A percentile compares a stretch with the other conserved stretches of the same genome.
These are phyloP conservation scores for Sciurus carolinensis DNA, from an alignment of 2,797 vertebrate species.

Conservation along the genomic window DNA sequence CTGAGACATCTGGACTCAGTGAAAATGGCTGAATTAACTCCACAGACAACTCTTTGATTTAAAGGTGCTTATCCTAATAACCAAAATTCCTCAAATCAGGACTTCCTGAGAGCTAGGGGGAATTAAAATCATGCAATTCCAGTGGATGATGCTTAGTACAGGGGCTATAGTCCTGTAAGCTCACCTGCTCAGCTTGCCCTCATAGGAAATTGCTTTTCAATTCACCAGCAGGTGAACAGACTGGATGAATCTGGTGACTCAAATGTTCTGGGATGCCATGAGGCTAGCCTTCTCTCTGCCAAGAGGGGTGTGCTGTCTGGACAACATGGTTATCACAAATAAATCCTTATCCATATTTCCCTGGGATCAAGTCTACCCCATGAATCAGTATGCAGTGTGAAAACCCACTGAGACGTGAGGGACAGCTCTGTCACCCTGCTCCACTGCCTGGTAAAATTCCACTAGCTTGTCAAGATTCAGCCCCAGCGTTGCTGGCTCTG, in stretches of 20 bases:
- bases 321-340: background rate
- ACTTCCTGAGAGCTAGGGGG: background rate
- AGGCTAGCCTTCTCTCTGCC: background rate
- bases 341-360: background rate
- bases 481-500: background rate
- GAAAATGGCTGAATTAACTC: slow-evolving; percentile 26
- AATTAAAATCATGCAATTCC: background rate
- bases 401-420: background rate
- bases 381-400: background rate
- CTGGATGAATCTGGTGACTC: background rate
- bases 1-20: background rate
- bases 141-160: background rate
- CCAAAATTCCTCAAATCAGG: background rate
- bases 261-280: background rate
- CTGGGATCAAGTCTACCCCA: background rate
- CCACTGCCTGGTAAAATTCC: background rate
- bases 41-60: slow-evolving; percentile 23
- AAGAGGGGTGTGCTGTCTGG: background rate
- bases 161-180: background rate
- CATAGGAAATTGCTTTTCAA: background rate
- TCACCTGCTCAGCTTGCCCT: background rate
- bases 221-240: background rate
- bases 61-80: background rate
- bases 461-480: background rate
- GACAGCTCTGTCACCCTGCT: background rate